phyloP scores from a whole-genome alignment of 2,888 invertebrate genomes.

The Caenorhabditis doughertyi region DNA sequence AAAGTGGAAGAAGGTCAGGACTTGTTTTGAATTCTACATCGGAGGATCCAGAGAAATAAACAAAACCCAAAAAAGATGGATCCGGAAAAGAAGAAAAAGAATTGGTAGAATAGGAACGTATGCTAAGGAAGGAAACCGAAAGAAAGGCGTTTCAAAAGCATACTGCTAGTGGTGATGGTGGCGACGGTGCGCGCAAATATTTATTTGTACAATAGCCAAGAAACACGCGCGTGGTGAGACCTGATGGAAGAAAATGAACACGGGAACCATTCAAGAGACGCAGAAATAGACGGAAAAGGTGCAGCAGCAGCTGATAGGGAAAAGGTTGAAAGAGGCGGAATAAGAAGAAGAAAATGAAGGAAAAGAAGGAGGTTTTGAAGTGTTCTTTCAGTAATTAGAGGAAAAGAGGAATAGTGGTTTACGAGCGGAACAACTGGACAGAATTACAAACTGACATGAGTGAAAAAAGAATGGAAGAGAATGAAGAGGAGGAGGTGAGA shows the following conservation, averaged over 20 bases:
- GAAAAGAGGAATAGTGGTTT: slow-evolving; percentile 32
- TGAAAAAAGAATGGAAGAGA: neutral
- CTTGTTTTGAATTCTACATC: slow-evolving; percentile 38
- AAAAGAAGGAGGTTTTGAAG: slow-evolving; percentile 37
- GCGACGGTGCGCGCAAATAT: slow-evolving; percentile 53
- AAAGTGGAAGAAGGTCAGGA: slow-evolving; percentile 6
- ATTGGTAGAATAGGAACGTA: slow-evolving; percentile 20
- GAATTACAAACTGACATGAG: slow-evolving; percentile 30
- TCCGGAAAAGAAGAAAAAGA: slow-evolving; percentile 5
- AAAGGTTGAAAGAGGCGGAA: neutral
- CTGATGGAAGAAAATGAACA: slow-evolving; percentile 31
- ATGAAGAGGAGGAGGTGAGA: slow-evolving; percentile 20
- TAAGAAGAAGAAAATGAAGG: neutral
- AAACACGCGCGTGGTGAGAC: slow-evolving; percentile 56
- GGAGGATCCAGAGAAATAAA: slow-evolving; percentile 41
- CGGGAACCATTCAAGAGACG: slow-evolving; percentile 34
- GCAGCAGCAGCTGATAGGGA: slow-evolving; percentile 46
- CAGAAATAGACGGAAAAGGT: slow-evolving; percentile 41
- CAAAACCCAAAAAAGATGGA: slow-evolving; percentile 12
- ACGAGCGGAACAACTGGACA: slow-evolving; percentile 58
- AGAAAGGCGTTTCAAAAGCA: slow-evolving; percentile 52
- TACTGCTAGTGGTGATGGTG: slow-evolving; percentile 40
- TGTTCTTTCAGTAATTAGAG: slow-evolving; percentile 59
- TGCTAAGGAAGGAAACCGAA: slow-evolving; percentile 22
- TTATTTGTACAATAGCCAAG: slow-evolving; percentile 58